Evolutionary conservation across 2,797 vertebrate species (phyloP).

Genomic region (Trichosurus vulpecula): DNA sequence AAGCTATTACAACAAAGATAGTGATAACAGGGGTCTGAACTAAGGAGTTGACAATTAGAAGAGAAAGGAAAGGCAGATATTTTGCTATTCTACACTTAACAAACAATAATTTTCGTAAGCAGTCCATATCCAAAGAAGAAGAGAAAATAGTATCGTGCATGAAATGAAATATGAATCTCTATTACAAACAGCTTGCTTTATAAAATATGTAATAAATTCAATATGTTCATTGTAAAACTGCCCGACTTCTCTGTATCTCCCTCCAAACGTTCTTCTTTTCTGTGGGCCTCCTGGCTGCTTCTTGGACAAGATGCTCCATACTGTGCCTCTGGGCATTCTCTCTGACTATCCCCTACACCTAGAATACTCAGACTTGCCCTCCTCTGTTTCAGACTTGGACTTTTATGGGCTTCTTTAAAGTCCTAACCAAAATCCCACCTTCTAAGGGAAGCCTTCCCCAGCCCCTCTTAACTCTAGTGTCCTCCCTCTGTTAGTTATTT

Average conservation of each 20-base stretch:
- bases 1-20: neutral
- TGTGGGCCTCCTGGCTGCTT: neutral
- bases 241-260: too few relatives aligned
- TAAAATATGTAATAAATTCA: too few relatives aligned
- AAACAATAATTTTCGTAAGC: too few relatives aligned
- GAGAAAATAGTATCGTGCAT: too few relatives aligned
- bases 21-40: too few relatives aligned
- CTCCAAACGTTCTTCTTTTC: neutral
- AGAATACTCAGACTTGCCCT: neutral
- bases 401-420: neutral
- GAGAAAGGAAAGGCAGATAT: too few relatives aligned
- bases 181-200: too few relatives aligned
- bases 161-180: too few relatives aligned
- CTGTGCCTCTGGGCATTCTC: neutral
- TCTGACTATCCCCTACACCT: neutral
- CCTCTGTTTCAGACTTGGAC: neutral
- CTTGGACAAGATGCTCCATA: neutral
- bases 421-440: neutral
- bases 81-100: too few relatives aligned
- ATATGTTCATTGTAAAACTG: too few relatives aligned
- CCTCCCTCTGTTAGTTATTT: neutral
- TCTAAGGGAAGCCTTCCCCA: neutral
- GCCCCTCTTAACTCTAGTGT: neutral
- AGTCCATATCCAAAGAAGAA: too few relatives aligned
- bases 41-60: too few relatives aligned